A percentile compares a stretch with the other conserved stretches of the same genome.
phyloP scores from a whole-genome alignment of 2,797 vertebrate genomes.

The Tachyglossus aculeatus region DNA sequence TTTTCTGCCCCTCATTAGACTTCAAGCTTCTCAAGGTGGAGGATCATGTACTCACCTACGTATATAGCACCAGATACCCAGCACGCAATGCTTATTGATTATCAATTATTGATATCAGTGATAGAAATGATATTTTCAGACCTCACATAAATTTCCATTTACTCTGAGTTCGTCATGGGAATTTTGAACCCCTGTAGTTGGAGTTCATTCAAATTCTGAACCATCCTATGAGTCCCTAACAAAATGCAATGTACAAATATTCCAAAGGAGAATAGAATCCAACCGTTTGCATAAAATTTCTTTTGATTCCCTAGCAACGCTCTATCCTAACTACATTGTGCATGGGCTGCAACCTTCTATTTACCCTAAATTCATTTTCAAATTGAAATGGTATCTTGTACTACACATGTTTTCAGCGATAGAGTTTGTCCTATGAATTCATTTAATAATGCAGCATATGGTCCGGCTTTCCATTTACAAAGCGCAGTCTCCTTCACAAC shows the following conservation, averaged over 20 bases:
- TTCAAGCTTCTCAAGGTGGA: too few relatives aligned
- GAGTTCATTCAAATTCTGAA: neutral
- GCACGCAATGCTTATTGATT: too few relatives aligned
- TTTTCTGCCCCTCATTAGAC: too few relatives aligned
- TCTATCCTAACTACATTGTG: neutral
- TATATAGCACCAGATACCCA: too few relatives aligned
- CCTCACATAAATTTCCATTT: neutral
- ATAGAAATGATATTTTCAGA: neutral
- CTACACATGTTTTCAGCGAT: slow-evolving; percentile 43
- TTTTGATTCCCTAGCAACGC: slow-evolving; percentile 47
- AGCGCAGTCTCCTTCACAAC: slow-evolving; percentile 1
- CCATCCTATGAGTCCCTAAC: neutral
- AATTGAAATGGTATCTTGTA: slow-evolving; percentile 58
- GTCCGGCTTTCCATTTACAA: slow-evolving; percentile 23
- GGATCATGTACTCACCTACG: too few relatives aligned
- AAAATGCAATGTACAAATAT: neutral
- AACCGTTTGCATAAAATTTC: slow-evolving; percentile 5
- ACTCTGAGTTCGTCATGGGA: neutral
- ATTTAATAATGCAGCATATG: slow-evolving; percentile 56
- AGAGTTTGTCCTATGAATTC: slow-evolving; percentile 54
- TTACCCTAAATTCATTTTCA: slow-evolving; percentile 51
- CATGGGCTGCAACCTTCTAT: slow-evolving; percentile 31
- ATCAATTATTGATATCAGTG: too few relatives aligned
- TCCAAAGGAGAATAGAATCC: neutral
- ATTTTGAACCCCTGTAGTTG: neutral